These are phyloP conservation scores for Orthosia gothica DNA, from an alignment of 2,888 invertebrate species.

Conservation along the genomic window DNA sequence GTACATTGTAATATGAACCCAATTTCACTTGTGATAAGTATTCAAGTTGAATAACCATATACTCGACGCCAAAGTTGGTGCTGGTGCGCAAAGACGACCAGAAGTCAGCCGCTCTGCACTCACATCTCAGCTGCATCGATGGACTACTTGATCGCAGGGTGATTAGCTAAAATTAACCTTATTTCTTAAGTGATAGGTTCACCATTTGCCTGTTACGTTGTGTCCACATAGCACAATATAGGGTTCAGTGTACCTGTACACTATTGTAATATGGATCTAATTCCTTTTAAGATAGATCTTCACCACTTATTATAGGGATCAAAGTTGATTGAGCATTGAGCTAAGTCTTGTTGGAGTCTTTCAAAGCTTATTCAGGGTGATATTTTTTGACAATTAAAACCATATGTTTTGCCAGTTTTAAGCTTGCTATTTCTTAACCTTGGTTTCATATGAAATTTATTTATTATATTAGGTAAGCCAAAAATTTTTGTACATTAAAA, in stretches of 20 bases:
- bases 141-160: constrained; percentile 96
- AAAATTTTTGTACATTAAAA: too few species aligned
- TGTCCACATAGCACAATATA: background rate
- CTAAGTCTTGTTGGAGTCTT: too few species aligned
- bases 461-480: too few species aligned
- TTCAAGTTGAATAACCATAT: constrained; percentile 91
- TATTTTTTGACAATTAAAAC: background rate
- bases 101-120: constrained; percentile 95
- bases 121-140: constrained; percentile 97
- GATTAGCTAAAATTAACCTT: constrained; percentile 89
- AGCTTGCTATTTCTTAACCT: too few species aligned
- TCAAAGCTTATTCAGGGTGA: too few species aligned
- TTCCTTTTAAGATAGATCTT: too few species aligned
- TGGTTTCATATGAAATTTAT: background rate
- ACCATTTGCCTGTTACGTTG: background rate
- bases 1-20: too few species aligned
- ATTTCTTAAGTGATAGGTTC: background rate
- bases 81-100: constrained; percentile 97
- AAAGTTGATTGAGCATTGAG: background rate
- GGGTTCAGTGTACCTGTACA: background rate
- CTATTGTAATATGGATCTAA: too few species aligned
- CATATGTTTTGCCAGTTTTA: background rate
- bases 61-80: constrained; percentile 99
- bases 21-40: background rate
- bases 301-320: background rate